Percentiles rank a stretch among this genome's conserved stretches.
These are phyloP conservation scores for Pseudorasbora parva DNA, from an alignment of 2,113 vertebrate genomes.

Conservation along the genomic window DNA sequence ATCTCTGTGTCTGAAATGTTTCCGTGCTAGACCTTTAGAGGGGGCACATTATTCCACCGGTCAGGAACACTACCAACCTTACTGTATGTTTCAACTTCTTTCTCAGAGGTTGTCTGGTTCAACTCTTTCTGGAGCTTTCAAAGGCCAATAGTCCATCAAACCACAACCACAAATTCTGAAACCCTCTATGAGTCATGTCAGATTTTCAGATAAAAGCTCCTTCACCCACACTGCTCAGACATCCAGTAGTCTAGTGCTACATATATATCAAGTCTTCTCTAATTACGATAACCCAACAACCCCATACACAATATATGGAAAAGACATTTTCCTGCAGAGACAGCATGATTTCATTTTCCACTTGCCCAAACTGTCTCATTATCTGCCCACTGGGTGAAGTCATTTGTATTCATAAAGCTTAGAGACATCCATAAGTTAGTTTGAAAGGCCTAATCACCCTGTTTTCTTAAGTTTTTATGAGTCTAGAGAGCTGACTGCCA, in stretches of 20 bases:
- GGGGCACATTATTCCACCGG: neutral
- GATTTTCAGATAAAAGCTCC: constrained; percentile 25
- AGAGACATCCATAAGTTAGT: constrained; percentile 49
- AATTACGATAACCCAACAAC: constrained; percentile 38
- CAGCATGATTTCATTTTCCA: constrained; percentile 64
- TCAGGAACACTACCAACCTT: neutral
- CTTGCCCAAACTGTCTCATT: constrained; percentile 55
- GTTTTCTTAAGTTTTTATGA: constrained; percentile 40
- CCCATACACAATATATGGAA: constrained; percentile 47
- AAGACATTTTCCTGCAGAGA: constrained; percentile 56
- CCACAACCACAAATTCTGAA: constrained; percentile 2
- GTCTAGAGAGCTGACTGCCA: constrained; percentile 55
- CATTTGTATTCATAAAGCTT: constrained; percentile 62
- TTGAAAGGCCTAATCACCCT: neutral
- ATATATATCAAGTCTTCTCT: constrained; percentile 20
- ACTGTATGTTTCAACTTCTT: neutral
- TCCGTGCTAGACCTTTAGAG: constrained; percentile 8
- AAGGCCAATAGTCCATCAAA: constrained; percentile 1
- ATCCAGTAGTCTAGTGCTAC: constrained; percentile 13
- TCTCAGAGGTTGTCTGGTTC: neutral
- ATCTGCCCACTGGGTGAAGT: constrained; percentile 62
- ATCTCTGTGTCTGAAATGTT: neutral
- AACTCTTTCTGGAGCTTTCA: neutral
- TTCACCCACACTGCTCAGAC: constrained; percentile 7
- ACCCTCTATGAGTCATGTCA: constrained; percentile 18